A percentile compares a stretch with the other conserved stretches of the same genome.
These are phyloP conservation scores for Poecile montanus DNA, from an alignment of 2,797 vertebrate genomes.

Conservation along the genomic window DNA sequence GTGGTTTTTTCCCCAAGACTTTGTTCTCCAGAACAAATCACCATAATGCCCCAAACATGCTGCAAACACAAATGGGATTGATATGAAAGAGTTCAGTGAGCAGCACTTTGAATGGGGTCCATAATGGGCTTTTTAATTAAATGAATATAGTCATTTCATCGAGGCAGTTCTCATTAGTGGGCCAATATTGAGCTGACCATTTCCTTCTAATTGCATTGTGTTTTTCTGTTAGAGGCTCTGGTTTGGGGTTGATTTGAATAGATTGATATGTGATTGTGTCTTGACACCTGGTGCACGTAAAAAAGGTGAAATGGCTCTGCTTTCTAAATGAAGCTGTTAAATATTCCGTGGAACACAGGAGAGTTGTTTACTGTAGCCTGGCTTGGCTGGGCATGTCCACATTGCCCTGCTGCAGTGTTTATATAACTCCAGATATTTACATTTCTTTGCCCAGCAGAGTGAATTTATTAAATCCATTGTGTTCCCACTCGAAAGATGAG, in stretches of 20 bases:
- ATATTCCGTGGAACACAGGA: not conserved
- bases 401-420: not conserved
- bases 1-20: constrained; percentile 13
- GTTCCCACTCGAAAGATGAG: not conserved
- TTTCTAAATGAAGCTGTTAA: constrained; percentile 11
- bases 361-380: not conserved
- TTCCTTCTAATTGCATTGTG: constrained; percentile 72
- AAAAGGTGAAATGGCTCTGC: constrained; percentile 6
- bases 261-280: constrained; percentile 60
- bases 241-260: constrained; percentile 69
- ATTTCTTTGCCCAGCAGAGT: not conserved
- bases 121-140: constrained; percentile 80
- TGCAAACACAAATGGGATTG: constrained; percentile 72
- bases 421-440: not conserved
- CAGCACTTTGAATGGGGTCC: constrained; percentile 68
- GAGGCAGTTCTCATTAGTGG: constrained; percentile 74
- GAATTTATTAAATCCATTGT: not conserved
- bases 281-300: constrained; percentile 21
- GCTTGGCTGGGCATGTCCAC: not conserved
- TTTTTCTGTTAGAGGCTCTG: constrained; percentile 52
- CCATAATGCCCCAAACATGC: constrained; percentile 23
- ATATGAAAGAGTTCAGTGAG: constrained; percentile 71
- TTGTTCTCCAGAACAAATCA: constrained; percentile 66
- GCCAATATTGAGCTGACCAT: constrained; percentile 70
- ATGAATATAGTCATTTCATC: constrained; percentile 76